Evolutionary conservation across 2,888 invertebrate genomes (phyloP).

Genomic region (Thecocarcelia acutangulata): DNA sequence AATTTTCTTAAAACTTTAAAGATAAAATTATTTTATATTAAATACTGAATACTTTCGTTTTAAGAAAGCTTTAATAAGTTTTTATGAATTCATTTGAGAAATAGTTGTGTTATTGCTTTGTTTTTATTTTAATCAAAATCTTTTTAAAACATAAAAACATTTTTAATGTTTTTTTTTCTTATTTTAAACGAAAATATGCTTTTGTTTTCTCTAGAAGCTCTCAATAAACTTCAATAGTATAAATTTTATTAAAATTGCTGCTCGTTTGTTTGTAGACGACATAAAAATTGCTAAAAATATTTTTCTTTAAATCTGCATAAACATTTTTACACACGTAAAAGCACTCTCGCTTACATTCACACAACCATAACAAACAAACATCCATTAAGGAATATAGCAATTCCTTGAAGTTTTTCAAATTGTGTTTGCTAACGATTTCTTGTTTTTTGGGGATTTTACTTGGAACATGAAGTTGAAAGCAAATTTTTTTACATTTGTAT

Average conservation of each 20-base stretch:
- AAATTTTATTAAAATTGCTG: slow-evolving; percentile 39
- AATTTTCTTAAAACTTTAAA: too few species aligned
- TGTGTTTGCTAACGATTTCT: slow-evolving; percentile 2
- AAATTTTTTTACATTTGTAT: slow-evolving; percentile 16
- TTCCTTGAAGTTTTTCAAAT: slow-evolving; percentile 5
- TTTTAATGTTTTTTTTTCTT: too few species aligned
- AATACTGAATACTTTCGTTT: too few species aligned
- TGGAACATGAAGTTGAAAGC: slow-evolving; percentile 25
- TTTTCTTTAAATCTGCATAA: neutral
- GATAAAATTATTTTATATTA: too few species aligned
- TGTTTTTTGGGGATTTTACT: neutral
- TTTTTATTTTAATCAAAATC: slow-evolving; percentile 18
- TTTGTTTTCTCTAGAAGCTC: slow-evolving; percentile 32
- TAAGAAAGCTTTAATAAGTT: too few species aligned
- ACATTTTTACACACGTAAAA: neutral
- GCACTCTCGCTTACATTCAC: neutral
- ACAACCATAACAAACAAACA: neutral
- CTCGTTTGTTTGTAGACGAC: slow-evolving; percentile 18
- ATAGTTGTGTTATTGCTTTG: neutral
- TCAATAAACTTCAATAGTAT: slow-evolving; percentile 39
- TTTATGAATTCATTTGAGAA: neutral
- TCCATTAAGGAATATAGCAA: neutral
- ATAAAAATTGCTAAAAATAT: neutral
- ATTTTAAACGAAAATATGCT: slow-evolving; percentile 3
- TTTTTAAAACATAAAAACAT: too few species aligned